phyloP scores from a whole-genome alignment of 2,797 vertebrate species.

The Mionectes olivaceus region DNA sequence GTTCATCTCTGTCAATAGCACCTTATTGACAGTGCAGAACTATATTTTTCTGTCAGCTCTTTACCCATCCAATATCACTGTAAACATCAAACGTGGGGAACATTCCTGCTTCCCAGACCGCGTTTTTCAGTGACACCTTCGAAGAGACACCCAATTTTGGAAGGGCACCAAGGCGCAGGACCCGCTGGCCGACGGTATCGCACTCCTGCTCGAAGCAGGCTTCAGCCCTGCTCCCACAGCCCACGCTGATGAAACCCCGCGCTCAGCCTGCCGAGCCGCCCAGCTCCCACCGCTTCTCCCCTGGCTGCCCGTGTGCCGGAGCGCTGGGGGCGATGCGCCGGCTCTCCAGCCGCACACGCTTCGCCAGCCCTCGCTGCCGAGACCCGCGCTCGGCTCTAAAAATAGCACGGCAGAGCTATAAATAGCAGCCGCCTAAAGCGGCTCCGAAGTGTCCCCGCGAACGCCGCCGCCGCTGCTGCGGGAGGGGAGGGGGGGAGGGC shows the following conservation, averaged over 20 bases:
- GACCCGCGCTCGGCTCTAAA: background rate
- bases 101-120: background rate
- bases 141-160: accelerated
- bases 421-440: background rate
- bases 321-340: background rate
- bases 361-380: background rate
- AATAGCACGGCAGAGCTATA: background rate
- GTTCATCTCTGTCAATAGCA: background rate
- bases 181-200: accelerated
- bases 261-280: background rate
- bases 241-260: too few species aligned
- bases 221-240: background rate
- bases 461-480: background rate
- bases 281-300: accelerated
- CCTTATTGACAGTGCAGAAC: background rate
- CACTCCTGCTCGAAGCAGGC: background rate
- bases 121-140: background rate
- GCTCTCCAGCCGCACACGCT: background rate
- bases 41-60: background rate
- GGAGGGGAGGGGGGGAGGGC: background rate
- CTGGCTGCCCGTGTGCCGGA: background rate
- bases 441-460: background rate
- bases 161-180: accelerated
- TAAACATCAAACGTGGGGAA: background rate
- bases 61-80: background rate